Evolutionary conservation across 2,113 vertebrate species (phyloP).

Genomic region (Proteles cristata): DNA sequence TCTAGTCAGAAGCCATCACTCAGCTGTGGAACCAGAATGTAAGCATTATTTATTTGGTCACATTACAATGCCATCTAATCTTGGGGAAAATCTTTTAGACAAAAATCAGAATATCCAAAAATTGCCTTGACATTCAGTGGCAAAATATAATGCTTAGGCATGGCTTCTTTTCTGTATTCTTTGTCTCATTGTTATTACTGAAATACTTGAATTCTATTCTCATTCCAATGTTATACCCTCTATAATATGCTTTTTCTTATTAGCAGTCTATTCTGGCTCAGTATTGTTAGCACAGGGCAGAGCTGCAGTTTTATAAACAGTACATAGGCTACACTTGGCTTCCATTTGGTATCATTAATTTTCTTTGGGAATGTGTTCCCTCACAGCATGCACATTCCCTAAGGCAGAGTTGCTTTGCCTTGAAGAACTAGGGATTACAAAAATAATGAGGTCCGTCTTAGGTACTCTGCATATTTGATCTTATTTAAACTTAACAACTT

Average conservation of each 20-base stretch:
- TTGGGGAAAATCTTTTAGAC: slow-evolving; percentile 47
- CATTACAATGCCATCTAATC: slow-evolving; percentile 65
- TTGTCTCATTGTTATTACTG: background rate
- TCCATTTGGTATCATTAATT: background rate
- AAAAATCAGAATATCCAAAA: slow-evolving; percentile 72
- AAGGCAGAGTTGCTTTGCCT: background rate
- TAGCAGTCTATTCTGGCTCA: background rate
- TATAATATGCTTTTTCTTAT: background rate
- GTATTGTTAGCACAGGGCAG: background rate
- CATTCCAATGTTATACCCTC: background rate
- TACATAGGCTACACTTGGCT: background rate
- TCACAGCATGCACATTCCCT: background rate
- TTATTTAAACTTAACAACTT: background rate
- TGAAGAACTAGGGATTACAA: background rate
- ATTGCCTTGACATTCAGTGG: slow-evolving; percentile 25
- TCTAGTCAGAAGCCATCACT: slow-evolving; percentile 61
- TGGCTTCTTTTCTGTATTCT: background rate
- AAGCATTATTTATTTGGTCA: slow-evolving; percentile 72
- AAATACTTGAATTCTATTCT: slow-evolving; percentile 31
- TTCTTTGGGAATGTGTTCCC: background rate
- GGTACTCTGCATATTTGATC: background rate
- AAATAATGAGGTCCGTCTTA: background rate
- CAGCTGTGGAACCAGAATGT: slow-evolving; percentile 29
- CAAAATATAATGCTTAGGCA: slow-evolving; percentile 2
- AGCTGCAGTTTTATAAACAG: background rate